phyloP scores from a whole-genome alignment of 2,797 vertebrate genomes.

The Gouania willdenowi region DNA sequence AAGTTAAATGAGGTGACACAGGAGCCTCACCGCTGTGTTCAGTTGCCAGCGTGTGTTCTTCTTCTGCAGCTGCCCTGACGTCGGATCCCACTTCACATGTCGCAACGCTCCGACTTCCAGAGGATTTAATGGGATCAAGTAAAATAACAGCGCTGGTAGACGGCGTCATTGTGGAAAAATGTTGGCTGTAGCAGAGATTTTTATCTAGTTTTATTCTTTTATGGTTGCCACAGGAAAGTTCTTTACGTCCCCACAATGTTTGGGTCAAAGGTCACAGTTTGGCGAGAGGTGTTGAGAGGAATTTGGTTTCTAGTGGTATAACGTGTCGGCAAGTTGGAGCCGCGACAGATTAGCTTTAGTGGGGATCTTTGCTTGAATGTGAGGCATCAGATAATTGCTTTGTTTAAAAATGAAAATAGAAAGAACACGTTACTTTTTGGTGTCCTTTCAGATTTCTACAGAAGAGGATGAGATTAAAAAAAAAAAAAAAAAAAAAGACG shows the following conservation, averaged over 20 bases:
- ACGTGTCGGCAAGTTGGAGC: neutral
- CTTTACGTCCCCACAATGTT: neutral
- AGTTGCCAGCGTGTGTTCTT: conserved; percentile 21
- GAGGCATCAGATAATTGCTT: conserved; percentile 4
- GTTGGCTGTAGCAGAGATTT: conserved; percentile 33
- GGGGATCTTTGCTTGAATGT: neutral
- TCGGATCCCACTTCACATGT: conserved; percentile 34
- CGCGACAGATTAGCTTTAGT: neutral
- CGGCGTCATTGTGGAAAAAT: conserved; percentile 1
- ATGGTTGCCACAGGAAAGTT: conserved; percentile 20
- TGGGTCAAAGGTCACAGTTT: conserved; percentile 14
- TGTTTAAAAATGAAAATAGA: no score
- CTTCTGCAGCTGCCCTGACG: conserved; percentile 36
- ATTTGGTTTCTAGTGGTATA: conserved; percentile 5
- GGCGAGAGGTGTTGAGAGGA: conserved; percentile 8
- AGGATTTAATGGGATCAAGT: conserved; percentile 38
- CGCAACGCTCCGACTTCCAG: conserved; percentile 8
- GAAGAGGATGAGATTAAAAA: no score
- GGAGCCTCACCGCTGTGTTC: conserved; percentile 25
- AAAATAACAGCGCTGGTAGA: conserved; percentile 31
- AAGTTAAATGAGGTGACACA: conserved; percentile 43
- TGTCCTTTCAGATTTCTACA: no score
- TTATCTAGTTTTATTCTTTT: conserved; percentile 5
- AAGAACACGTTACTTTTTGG: no score
- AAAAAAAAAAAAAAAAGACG: no score